Conservation (phyloP, 2,797 vertebrate genomes). For the Tympanoctomys barrerae region DNA sequence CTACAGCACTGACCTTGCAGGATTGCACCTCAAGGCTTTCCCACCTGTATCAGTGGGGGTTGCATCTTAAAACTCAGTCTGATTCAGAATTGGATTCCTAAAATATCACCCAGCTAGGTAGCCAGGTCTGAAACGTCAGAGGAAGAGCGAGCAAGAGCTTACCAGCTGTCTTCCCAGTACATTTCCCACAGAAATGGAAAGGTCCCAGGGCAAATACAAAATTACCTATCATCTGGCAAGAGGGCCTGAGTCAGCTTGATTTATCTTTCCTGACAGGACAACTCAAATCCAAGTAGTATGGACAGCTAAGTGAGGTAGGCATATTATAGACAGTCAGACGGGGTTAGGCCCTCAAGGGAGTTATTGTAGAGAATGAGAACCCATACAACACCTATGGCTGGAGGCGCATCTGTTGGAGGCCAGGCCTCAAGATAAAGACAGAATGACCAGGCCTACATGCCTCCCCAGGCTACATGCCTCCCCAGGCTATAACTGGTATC, state of each 20-base stretch:
- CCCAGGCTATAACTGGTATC: neutral
- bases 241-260: neutral
- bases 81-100: neutral
- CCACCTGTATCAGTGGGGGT: neutral
- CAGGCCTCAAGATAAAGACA: neutral
- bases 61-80: neutral
- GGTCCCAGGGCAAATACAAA: neutral
- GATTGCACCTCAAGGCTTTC: neutral
- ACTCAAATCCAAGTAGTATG: slow-evolving; percentile 32
- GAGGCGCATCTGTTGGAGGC: neutral
- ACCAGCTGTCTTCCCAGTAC: neutral
- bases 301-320: neutral
- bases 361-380: neutral
- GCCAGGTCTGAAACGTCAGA: neutral
- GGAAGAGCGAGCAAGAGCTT: neutral
- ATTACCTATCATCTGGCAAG: neutral
- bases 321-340: neutral
- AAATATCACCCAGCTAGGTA: neutral
- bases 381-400: neutral
- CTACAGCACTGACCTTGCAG: neutral
- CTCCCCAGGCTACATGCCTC: neutral
- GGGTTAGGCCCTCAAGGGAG: neutral
- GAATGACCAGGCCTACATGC: neutral
- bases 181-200: slow-evolving; percentile 43
- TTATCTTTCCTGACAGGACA: slow-evolving; percentile 10